Evolutionary conservation across 2,888 invertebrate species (phyloP), one percentile per base, ranked within the genome.

Genomic region (Pollenia labialis): DNA sequence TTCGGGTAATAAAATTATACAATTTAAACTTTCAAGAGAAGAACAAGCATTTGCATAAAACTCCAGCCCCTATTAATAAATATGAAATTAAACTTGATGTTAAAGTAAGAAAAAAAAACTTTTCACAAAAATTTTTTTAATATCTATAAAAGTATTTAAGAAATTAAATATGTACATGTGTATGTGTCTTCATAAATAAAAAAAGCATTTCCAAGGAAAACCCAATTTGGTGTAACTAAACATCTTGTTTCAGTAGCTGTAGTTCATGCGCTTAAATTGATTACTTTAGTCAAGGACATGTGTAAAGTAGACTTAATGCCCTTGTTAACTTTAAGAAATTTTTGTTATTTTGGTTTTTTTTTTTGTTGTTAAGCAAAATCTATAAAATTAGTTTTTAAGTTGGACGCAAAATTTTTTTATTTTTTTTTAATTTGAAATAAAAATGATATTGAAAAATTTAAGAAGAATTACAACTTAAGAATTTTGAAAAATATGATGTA

Each of bases 31-130:
- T 32, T 32, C 32, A 32, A 2, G 32, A 32, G 3, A 32, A 18
- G 18, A 18, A 18, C 18, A 1, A 3, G 32, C 4, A 32, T 32
- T 32, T 6, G 32, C 32, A 32, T 32, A 32, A 32, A 32, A 32
- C 6, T 32, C 6, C 32, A 6, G 32, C 4, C 32, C 32, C 32
- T 32, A 4, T 6, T 6, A 4, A 32, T 32, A 72, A 72, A 54
- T 48, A 40, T 72, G 40, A 81, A 64, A 72, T 48, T 71, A 46
- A 56, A 56, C 46, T 64, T 72, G 32, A 71, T 52, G 23, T 46
- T 42, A 4, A 71, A 64, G 46, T 9, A 64, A 54, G 64, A 18
- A 66, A 68, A 77, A 77, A 54, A 32, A 32, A 32, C 32, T 32
- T 32, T 76, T 68, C 3, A 54, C 12, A 77, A 48, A 75, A 50